A percentile compares a stretch with the other conserved stretches of the same genome.
phyloP scores from a whole-genome alignment of 2,888 invertebrate genomes.

The Drosophila helvetica region DNA sequence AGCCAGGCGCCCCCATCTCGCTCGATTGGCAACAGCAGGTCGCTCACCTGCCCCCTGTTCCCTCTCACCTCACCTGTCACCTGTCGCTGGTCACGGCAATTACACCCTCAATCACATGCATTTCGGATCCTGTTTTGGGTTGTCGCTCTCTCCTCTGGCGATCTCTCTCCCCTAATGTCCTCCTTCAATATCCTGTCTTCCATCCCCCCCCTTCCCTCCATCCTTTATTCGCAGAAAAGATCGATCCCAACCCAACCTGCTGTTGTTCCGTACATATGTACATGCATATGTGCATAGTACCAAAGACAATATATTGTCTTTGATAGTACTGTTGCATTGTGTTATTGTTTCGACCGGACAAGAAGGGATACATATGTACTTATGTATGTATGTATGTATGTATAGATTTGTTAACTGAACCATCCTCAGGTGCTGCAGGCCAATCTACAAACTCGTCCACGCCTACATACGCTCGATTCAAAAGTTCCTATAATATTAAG shows the following conservation, averaged over 20 bases:
- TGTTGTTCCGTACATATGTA: background rate
- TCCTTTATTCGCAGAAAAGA: background rate
- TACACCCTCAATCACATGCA: slow-evolving; percentile 31
- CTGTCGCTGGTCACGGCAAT: slow-evolving; percentile 43
- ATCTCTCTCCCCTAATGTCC: slow-evolving; percentile 18
- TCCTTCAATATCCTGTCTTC: slow-evolving; percentile 1
- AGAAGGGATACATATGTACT: background rate
- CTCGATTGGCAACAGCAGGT: slow-evolving; percentile 19
- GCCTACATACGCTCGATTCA: slow-evolving; percentile 52
- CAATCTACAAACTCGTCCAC: slow-evolving; percentile 46
- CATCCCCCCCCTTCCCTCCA: background rate
- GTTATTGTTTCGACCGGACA: background rate
- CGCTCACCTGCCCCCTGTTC: slow-evolving; percentile 7
- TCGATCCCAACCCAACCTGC: background rate
- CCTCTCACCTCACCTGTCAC: slow-evolving; percentile 39
- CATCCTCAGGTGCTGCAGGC: slow-evolving; percentile 51
- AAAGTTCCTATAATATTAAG: slow-evolving; percentile 71
- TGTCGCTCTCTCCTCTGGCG: slow-evolving; percentile 8
- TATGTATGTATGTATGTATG: background rate
- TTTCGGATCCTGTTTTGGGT: background rate
- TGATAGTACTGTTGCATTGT: background rate
- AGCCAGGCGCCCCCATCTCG: background rate
- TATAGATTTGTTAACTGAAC: slow-evolving; percentile 6
- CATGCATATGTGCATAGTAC: background rate
- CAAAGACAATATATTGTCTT: too few species aligned